phyloP scores from a whole-genome alignment of 30 jellyfish, hydroid and myxozoan species.

The Chrysaora quinquecirrha region DNA sequence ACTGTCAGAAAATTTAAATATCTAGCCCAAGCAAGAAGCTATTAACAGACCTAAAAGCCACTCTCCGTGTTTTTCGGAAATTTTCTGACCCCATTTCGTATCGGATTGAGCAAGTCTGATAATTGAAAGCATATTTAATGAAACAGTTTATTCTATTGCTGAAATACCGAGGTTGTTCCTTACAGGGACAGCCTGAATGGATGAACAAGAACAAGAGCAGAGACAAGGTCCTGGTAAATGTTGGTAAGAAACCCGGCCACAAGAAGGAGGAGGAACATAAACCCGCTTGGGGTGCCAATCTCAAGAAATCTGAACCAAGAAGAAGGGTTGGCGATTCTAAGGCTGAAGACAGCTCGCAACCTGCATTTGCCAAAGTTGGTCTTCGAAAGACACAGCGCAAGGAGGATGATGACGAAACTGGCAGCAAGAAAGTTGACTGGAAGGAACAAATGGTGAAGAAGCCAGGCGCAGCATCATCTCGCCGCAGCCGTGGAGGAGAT shows the following conservation, averaged over 20 bases:
- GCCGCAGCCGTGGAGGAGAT: constrained; percentile 91
- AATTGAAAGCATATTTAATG: too few species aligned
- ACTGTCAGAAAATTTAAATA: too few species aligned
- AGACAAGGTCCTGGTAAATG: constrained; percentile 72
- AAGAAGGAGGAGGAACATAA: constrained; percentile 74
- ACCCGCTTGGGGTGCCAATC: constrained; percentile 79
- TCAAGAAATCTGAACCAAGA: constrained; percentile 59
- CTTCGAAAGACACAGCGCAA: constrained; percentile 64
- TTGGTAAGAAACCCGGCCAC: constrained; percentile 73
- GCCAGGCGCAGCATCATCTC: constrained; percentile 38
- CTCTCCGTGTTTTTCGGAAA: too few species aligned
- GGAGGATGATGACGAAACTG: constrained; percentile 58
- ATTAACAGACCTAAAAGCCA: too few species aligned
- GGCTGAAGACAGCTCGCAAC: constrained; percentile 37
- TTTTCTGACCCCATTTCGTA: too few species aligned
- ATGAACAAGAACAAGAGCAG: constrained; percentile 66
- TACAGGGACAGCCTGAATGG: constrained; percentile 89
- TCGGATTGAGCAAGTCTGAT: too few species aligned
- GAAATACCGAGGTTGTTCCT: too few species aligned
- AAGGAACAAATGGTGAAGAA: constrained; percentile 57
- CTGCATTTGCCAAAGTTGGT: constrained; percentile 62
- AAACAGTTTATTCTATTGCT: too few species aligned
- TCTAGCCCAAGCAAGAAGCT: too few species aligned
- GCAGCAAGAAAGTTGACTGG: constrained; percentile 60
- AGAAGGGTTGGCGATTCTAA: constrained; percentile 11